These are phyloP conservation scores for Calyptommatus sinebrachiatus DNA, from an alignment of 2,113 vertebrate species.

Conservation along the genomic window DNA sequence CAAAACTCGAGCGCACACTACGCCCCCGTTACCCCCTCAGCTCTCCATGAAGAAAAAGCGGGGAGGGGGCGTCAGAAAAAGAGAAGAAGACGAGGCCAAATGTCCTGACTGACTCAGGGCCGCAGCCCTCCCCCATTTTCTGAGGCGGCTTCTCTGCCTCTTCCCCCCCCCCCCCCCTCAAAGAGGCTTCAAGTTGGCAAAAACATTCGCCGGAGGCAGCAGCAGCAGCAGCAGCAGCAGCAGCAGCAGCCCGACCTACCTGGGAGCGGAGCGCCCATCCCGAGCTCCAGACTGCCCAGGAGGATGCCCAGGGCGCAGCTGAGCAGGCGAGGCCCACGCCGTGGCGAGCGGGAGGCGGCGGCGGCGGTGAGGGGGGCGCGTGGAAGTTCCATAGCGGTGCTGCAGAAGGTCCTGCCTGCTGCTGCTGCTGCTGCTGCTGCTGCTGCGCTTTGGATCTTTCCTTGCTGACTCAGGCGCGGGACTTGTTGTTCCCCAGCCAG, in stretches of 20 bases:
- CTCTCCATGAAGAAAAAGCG: background rate
- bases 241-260: slow-evolving; percentile 6
- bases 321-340: background rate
- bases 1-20: background rate
- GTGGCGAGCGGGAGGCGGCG: too few species aligned
- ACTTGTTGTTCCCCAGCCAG: too few species aligned
- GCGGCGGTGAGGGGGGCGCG: background rate
- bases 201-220: background rate
- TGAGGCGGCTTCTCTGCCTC: background rate
- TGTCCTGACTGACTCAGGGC: background rate
- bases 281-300: background rate
- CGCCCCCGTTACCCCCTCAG: background rate
- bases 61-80: background rate
- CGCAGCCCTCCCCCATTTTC: background rate
- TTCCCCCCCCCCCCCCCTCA: too few species aligned
- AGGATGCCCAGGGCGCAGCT: background rate
- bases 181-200: too few species aligned
- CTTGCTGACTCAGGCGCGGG: too few species aligned
- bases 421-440: too few species aligned
- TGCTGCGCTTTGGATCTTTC: too few species aligned
- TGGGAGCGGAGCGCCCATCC: background rate
- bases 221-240: too few species aligned
- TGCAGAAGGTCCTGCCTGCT: too few species aligned
- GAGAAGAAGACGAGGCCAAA: background rate
- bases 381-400: background rate